These are phyloP conservation scores for Drosophila sechellia DNA, from an alignment of 1,140 invertebrate genomes.

Conservation along the genomic window DNA sequence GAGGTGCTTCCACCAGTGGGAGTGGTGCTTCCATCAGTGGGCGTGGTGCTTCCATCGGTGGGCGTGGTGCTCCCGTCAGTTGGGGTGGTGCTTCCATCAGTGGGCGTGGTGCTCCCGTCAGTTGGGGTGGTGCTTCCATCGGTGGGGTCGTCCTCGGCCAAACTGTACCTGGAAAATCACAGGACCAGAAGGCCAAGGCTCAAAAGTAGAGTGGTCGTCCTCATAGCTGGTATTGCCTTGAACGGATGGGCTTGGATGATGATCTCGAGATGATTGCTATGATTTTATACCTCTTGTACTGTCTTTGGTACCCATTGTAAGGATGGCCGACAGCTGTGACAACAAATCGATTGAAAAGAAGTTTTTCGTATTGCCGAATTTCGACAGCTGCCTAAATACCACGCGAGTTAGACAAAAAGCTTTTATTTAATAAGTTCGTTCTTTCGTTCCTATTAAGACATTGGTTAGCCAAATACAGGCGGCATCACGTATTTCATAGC, in stretches of 20 bases:
- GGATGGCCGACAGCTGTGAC: slow-evolving; percentile 16
- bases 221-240: slow-evolving; percentile 14
- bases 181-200: slow-evolving; percentile 23
- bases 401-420: background rate
- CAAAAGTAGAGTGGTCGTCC: slow-evolving; percentile 10
- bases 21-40: background rate
- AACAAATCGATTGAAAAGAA: slow-evolving; percentile 31
- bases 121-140: slow-evolving; percentile 3
- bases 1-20: background rate
- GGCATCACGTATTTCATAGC: slow-evolving; percentile 2
- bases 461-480: slow-evolving; percentile 11
- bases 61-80: background rate
- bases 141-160: slow-evolving; percentile 1
- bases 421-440: slow-evolving; percentile 4
- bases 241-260: slow-evolving; percentile 11
- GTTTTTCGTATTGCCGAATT: slow-evolving; percentile 13
- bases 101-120: slow-evolving; percentile 2
- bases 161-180: slow-evolving; percentile 7
- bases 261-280: background rate
- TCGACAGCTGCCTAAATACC: slow-evolving; percentile 20
- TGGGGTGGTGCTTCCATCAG: background rate
- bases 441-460: background rate
- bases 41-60: slow-evolving; percentile 1
- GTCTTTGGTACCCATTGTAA: background rate
- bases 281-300: slow-evolving; percentile 14